Evolutionary conservation across 2,888 invertebrate genomes (phyloP).

Genomic region (Formica aserva): DNA sequence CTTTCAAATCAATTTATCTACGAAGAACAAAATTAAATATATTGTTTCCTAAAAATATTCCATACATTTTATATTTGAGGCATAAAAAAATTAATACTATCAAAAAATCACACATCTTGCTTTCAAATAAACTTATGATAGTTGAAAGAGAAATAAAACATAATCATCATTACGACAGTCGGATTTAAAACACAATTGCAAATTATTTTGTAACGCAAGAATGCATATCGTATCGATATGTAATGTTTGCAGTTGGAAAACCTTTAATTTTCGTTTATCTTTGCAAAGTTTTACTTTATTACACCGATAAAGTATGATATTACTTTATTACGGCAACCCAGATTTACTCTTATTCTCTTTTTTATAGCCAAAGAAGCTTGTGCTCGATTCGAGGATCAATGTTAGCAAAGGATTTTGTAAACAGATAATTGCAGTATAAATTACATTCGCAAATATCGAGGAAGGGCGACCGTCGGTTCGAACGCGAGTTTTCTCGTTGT

Average conservation of each 20-base stretch:
- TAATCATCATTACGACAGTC: neutral
- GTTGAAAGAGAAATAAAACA: neutral
- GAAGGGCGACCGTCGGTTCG: neutral
- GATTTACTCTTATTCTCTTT: neutral
- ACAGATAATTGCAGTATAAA: slow-evolving; percentile 5
- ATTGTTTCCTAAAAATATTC: neutral
- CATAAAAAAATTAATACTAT: neutral
- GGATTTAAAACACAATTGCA: neutral
- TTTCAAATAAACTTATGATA: slow-evolving; percentile 4
- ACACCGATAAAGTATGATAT: neutral
- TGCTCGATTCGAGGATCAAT: neutral
- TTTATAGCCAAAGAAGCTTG: neutral
- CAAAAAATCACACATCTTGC: neutral
- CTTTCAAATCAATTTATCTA: neutral
- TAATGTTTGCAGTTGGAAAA: neutral
- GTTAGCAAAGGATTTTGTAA: neutral
- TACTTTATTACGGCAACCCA: neutral
- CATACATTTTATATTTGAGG: neutral
- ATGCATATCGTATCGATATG: neutral
- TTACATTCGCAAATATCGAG: neutral
- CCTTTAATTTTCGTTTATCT: slow-evolving; percentile 11
- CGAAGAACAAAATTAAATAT: neutral
- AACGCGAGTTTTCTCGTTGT: neutral
- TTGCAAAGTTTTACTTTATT: slow-evolving; percentile 18
- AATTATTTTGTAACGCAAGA: neutral